A percentile compares a stretch with the other conserved stretches of the same genome.
phyloP scores from a whole-genome alignment of 2,888 invertebrate genomes.

The Anticlea derivata region DNA sequence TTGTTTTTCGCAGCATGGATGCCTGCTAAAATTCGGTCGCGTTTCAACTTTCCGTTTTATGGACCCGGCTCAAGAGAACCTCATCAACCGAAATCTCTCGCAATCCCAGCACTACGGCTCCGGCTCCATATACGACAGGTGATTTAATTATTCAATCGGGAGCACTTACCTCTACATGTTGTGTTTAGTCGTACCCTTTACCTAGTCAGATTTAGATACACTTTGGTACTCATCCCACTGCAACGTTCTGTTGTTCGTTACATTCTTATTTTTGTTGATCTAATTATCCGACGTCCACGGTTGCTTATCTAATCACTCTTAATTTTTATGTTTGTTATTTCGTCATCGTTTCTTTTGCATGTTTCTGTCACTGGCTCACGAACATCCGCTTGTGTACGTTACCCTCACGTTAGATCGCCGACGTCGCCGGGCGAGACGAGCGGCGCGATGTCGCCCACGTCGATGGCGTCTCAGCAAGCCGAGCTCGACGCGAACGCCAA shows the following conservation, averaged over 20 bases:
- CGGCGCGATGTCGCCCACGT: conserved; percentile 76
- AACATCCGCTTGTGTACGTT: conserved; percentile 79
- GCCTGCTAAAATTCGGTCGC: conserved; percentile 92
- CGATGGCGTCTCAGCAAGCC: conserved; percentile 60
- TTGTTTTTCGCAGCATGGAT: conserved; percentile 86
- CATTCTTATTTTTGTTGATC: conserved; percentile 48
- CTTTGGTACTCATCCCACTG: conserved; percentile 47
- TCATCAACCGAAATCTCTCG: conserved; percentile 89
- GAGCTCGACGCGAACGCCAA: conserved; percentile 62
- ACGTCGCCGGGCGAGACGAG: conserved; percentile 69
- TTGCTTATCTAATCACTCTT: conserved; percentile 64
- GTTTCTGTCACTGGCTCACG: conserved; percentile 80
- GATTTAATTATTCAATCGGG: conserved; percentile 45
- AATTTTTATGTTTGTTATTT: conserved; percentile 52
- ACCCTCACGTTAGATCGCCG: conserved; percentile 75
- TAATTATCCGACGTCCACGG: conserved; percentile 47
- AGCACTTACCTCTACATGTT: conserved; percentile 45
- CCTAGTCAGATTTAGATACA: conserved; percentile 42
- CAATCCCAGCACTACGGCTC: conserved; percentile 89
- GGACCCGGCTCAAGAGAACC: conserved; percentile 91
- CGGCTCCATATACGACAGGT: conserved; percentile 93
- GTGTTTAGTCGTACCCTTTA: conserved; percentile 55
- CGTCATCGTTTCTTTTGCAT: conserved; percentile 77
- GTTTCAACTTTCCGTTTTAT: conserved; percentile 94
- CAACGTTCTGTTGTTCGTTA: conserved; percentile 48